A percentile compares a stretch with the other conserved stretches of the same genome.
These are phyloP conservation scores for Rallus limicola DNA, from an alignment of 2,113 vertebrate genomes.

Conservation along the genomic window DNA sequence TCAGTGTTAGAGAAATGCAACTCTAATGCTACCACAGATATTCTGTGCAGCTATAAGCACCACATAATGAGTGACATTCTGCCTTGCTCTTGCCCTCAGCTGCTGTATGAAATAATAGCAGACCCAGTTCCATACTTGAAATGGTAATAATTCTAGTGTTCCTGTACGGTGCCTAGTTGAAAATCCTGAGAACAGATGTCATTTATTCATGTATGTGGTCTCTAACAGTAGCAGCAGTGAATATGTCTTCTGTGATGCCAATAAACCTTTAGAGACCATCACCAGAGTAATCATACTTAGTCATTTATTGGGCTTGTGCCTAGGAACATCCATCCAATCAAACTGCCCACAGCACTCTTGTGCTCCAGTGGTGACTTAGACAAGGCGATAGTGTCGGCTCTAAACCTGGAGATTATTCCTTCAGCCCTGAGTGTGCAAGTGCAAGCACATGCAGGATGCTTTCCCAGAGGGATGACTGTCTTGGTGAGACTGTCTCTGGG, in stretches of 20 bases:
- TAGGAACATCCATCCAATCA: neutral
- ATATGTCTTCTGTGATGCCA: neutral
- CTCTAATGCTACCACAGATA: neutral
- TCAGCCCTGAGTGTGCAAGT: neutral
- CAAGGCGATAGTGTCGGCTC: neutral
- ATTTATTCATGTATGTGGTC: neutral
- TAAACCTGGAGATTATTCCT: rapidly evolving
- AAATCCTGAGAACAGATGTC: neutral
- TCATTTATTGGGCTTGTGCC: neutral
- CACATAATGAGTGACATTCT: neutral
- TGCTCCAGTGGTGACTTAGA: neutral
- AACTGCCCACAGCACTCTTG: neutral
- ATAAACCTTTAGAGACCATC: neutral
- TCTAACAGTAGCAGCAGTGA: neutral
- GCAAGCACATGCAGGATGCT: neutral
- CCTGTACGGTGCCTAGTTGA: neutral
- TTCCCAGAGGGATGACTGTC: neutral
- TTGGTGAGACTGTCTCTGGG: neutral
- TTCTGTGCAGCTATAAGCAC: neutral
- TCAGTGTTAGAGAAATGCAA: neutral
- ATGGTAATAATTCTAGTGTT: neutral
- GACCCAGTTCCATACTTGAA: neutral
- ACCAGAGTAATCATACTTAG: neutral
- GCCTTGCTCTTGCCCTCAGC: neutral
- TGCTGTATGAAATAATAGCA: neutral